Conservation (phyloP, 2,797 vertebrate genomes). For the Gymnothorax reevesii region DNA sequence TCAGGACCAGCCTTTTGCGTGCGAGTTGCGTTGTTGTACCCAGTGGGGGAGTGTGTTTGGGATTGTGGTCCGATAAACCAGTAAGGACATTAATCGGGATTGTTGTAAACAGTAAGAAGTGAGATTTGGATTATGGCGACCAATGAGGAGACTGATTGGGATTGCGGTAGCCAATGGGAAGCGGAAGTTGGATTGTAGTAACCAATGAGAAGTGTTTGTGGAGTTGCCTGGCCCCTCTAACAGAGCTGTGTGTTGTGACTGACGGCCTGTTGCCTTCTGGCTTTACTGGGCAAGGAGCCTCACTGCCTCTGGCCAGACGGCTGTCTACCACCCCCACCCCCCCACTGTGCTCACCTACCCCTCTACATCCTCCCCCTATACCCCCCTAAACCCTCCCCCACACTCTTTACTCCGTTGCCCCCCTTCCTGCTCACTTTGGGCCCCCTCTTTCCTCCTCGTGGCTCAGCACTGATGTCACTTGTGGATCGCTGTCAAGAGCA, state of each 20-base stretch:
- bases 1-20: too few relatives aligned
- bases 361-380: neutral
- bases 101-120: too few relatives aligned
- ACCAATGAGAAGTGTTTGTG: neutral
- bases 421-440: neutral
- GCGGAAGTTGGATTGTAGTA: neutral
- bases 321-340: neutral
- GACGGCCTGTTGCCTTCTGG: neutral
- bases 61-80: too few relatives aligned
- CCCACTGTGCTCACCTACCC: neutral
- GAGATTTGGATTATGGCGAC: too few relatives aligned
- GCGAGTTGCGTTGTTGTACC: too few relatives aligned
- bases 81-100: too few relatives aligned
- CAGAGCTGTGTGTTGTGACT: neutral
- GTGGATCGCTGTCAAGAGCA: constrained; percentile 23
- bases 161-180: too few relatives aligned
- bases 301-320: constrained; percentile 3
- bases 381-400: neutral
- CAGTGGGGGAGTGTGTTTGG: too few relatives aligned
- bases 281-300: neutral
- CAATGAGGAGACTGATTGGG: neutral
- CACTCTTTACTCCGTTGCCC: neutral
- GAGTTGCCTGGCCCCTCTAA: neutral
- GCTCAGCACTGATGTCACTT: constrained; percentile 30
- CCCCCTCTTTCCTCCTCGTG: constrained; percentile 14